phyloP scores from a whole-genome alignment of 1,140 invertebrate genomes.

The Drosophila leontia region DNA sequence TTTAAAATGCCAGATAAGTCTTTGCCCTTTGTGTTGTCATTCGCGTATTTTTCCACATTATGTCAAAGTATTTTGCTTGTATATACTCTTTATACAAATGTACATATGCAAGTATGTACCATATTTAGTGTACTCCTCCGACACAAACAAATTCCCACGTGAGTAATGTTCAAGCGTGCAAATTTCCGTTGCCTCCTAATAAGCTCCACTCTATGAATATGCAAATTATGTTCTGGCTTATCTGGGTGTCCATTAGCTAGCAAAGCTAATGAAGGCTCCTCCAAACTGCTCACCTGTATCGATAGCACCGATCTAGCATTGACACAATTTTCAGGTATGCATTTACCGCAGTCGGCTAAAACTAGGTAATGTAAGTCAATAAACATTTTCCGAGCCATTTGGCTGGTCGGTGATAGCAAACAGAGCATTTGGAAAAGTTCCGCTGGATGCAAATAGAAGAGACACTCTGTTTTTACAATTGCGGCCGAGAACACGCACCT shows the following conservation, averaged over 20 bases:
- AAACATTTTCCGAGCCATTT: slow-evolving; percentile 73
- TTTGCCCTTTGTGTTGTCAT: slow-evolving; percentile 9
- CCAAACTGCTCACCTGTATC: slow-evolving; percentile 33
- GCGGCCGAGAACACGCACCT: slow-evolving; percentile 52
- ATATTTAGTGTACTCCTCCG: not conserved
- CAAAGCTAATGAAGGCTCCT: slow-evolving; percentile 3
- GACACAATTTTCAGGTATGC: slow-evolving; percentile 57
- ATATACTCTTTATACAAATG: not conserved
- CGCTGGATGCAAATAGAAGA: slow-evolving; percentile 34
- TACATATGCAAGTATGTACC: not conserved
- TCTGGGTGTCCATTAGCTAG: slow-evolving; percentile 10
- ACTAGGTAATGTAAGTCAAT: slow-evolving; percentile 55
- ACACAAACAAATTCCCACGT: slow-evolving; percentile 45
- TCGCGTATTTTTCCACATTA: slow-evolving; percentile 27
- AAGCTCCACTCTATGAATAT: slow-evolving; percentile 49
- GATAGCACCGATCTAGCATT: slow-evolving; percentile 54
- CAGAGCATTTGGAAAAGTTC: slow-evolving; percentile 25
- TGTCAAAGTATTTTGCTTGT: slow-evolving; percentile 1
- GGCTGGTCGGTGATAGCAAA: slow-evolving; percentile 20
- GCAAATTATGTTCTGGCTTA: slow-evolving; percentile 33
- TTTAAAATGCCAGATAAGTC: slow-evolving; percentile 11
- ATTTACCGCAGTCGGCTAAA: not conserved
- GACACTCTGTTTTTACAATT: slow-evolving; percentile 74
- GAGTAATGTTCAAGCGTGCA: slow-evolving; percentile 59
- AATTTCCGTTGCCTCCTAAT: slow-evolving; percentile 58